Conservation (phyloP, 2,888 invertebrate species). For the Aelia acuminata region DNA sequence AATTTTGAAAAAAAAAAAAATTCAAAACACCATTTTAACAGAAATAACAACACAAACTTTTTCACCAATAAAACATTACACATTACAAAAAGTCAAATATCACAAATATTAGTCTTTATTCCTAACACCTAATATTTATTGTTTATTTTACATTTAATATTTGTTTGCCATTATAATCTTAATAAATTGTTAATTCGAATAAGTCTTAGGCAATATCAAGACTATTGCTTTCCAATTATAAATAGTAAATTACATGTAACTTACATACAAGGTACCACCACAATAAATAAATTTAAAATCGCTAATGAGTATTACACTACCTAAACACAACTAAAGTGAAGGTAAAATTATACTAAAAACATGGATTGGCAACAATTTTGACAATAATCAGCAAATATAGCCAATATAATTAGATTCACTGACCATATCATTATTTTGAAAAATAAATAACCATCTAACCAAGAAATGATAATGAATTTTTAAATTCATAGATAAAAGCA, state of each 20-base stretch:
- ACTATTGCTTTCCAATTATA: background rate
- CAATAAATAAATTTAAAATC: background rate
- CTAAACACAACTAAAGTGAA: background rate
- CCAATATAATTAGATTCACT: background rate
- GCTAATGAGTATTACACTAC: background rate
- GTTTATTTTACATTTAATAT: background rate
- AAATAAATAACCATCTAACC: too few relatives aligned
- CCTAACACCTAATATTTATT: background rate
- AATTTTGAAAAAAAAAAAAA: too few relatives aligned
- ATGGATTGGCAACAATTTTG: background rate
- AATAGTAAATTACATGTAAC: background rate
- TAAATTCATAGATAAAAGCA: too few relatives aligned
- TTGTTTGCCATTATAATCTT: background rate
- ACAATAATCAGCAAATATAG: background rate
- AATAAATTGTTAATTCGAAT: background rate
- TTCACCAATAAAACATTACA: background rate
- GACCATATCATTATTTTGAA: background rate
- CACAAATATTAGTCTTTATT: constrained; percentile 3
- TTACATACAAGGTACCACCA: background rate
- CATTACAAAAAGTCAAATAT: background rate
- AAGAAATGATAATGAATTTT: too few relatives aligned
- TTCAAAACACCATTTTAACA: too few relatives aligned
- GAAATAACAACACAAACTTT: background rate
- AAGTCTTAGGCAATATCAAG: background rate
- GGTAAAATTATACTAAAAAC: background rate